Evolutionary conservation across 92 coral and sea anemone species (phyloP).

Genomic region (Palythoa caribaeorum): DNA sequence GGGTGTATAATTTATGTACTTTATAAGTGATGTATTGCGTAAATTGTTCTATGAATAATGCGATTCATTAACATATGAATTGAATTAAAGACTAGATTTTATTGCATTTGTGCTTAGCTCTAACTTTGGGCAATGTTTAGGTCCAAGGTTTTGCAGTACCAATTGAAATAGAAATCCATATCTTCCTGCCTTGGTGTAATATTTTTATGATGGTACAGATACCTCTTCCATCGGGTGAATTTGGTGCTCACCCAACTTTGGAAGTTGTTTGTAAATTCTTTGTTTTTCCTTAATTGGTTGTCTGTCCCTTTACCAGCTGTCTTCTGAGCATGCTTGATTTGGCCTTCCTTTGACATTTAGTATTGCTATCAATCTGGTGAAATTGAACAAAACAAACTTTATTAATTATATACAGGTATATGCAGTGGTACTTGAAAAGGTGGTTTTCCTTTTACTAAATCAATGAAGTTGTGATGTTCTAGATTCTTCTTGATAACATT

Average conservation of each 20-base stretch:
- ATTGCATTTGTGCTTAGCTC: background rate
- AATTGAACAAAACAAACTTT: background rate
- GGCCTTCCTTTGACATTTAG: constrained; percentile 14
- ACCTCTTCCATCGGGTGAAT: constrained; percentile 12
- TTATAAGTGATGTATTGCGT: background rate
- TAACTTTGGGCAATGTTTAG: background rate
- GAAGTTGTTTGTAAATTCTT: background rate
- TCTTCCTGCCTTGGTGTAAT: background rate
- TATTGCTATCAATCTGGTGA: constrained; percentile 25
- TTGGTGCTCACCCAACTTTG: constrained; percentile 28
- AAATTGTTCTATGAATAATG: background rate
- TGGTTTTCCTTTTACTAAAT: background rate
- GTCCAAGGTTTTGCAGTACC: background rate
- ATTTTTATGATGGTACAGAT: background rate
- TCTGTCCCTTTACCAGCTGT: background rate
- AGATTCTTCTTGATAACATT: background rate
- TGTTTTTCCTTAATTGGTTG: constrained; percentile 11
- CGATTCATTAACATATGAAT: background rate
- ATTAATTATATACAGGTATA: too few relatives aligned
- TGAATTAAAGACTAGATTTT: background rate
- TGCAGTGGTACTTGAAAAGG: background rate
- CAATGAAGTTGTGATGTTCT: background rate
- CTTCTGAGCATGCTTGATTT: background rate
- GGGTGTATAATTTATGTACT: background rate
- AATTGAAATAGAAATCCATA: background rate